Evolutionary conservation across 2,113 vertebrate species (phyloP).

Genomic region (Apus apus): DNA sequence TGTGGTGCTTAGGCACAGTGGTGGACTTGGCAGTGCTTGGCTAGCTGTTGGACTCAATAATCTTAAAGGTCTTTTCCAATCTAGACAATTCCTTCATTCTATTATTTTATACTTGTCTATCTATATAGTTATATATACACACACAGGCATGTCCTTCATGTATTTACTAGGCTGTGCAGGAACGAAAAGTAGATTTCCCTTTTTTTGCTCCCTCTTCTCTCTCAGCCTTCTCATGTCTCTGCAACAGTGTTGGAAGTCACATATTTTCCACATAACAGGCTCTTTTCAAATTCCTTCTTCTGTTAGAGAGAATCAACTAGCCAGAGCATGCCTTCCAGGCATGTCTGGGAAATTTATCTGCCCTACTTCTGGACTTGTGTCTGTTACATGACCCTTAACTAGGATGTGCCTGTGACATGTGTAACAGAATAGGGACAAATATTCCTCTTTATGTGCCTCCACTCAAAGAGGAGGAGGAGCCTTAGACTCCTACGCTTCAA

Average conservation of each 20-base stretch:
- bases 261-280: background rate
- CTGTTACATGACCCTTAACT: background rate
- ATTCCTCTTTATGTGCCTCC: too few species aligned
- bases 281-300: background rate
- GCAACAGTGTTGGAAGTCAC: rapidly evolving
- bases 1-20: too few species aligned
- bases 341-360: background rate
- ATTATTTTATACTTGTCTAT: too few species aligned
- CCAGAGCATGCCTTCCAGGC: background rate
- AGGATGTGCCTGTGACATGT: rapidly evolving
- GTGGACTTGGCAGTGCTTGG: too few species aligned
- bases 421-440: rapidly evolving
- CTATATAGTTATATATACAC: background rate
- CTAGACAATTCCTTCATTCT: too few species aligned
- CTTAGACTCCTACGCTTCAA: background rate
- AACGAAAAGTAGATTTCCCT: background rate
- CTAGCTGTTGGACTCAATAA: too few species aligned
- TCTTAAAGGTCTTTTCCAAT: too few species aligned
- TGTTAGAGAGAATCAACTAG: background rate
- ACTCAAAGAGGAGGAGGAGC: background rate
- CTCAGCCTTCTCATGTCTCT: background rate
- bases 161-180: background rate
- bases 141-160: background rate
- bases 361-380: background rate
- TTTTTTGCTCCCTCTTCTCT: background rate